phyloP scores from a whole-genome alignment of 2,888 invertebrate genomes.

The Odontothrips loti region DNA sequence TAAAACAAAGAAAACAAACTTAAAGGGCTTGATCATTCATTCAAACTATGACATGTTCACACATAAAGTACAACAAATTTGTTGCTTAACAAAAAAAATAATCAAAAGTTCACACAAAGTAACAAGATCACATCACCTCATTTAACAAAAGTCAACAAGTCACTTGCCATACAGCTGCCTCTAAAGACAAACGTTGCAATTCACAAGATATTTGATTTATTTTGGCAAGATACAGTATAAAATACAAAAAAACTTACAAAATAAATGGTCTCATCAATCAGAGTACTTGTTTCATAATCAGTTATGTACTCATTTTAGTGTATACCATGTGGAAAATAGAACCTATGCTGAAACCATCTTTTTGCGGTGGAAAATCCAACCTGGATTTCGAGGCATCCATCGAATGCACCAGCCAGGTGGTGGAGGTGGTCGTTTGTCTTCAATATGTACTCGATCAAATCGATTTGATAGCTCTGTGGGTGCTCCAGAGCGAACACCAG shows the following conservation, averaged over 20 bases:
- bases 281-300: neutral
- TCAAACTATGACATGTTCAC: neutral
- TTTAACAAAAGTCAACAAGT: neutral
- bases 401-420: neutral
- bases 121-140: neutral
- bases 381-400: conserved; percentile 19
- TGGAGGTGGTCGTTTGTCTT: neutral
- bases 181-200: neutral
- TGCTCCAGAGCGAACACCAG: neutral
- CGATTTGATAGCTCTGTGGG: neutral
- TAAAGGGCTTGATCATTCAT: neutral
- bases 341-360: neutral
- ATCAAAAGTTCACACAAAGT: neutral
- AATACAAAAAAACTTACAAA: neutral
- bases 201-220: no score
- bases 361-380: neutral
- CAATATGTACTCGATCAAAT: neutral
- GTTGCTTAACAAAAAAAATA: neutral
- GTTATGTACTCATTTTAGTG: neutral
- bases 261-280: neutral
- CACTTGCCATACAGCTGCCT: neutral
- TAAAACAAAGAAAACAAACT: conserved; percentile 26
- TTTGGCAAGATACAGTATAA: no score
- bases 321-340: neutral
- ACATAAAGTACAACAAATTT: neutral